Percentiles rank a stretch among this genome's conserved stretches.
phyloP scores from a whole-genome alignment of 2,797 vertebrate species.

The Pelobates cultripes region DNA sequence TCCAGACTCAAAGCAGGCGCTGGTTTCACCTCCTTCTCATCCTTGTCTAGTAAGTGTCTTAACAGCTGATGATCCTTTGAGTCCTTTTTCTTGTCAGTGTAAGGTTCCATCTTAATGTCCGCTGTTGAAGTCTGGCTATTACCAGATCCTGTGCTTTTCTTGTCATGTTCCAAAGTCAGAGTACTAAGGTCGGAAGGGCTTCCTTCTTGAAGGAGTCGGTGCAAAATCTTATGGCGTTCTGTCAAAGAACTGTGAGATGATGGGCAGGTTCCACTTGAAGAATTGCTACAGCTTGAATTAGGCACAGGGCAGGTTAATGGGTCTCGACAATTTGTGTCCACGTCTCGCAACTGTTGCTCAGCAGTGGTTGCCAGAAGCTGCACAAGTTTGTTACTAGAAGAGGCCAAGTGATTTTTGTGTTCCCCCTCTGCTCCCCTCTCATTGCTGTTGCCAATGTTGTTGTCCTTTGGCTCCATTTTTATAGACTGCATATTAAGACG shows the following conservation, averaged over 20 bases:
- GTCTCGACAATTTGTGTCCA: constrained; percentile 71
- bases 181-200: constrained; percentile 81
- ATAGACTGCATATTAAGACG: constrained; percentile 64
- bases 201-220: constrained; percentile 90
- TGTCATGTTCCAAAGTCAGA: constrained; percentile 71
- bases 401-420: constrained; percentile 72
- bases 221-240: constrained; percentile 91
- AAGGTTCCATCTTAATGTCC: constrained; percentile 65
- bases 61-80: constrained; percentile 93
- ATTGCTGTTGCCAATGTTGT: constrained; percentile 58
- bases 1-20: constrained; percentile 85
- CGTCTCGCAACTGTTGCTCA: constrained; percentile 72
- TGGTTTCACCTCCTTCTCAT: constrained; percentile 88
- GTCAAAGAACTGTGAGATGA: constrained; percentile 92
- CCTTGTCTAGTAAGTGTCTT: constrained; percentile 92
- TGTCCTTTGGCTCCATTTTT: constrained; percentile 72
- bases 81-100: constrained; percentile 76
- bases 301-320: constrained; percentile 62
- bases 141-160: constrained; percentile 65
- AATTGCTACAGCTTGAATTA: constrained; percentile 62
- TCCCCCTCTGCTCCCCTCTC: constrained; percentile 76
- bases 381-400: constrained; percentile 74
- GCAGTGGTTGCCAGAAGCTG: constrained; percentile 76
- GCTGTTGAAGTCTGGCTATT: constrained; percentile 61
- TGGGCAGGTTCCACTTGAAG: constrained; percentile 75